Evolutionary conservation across 2,888 invertebrate species (phyloP), one percentile per base, ranked within the genome.

Genomic region (Cylindroiulus punctatus): DNA sequence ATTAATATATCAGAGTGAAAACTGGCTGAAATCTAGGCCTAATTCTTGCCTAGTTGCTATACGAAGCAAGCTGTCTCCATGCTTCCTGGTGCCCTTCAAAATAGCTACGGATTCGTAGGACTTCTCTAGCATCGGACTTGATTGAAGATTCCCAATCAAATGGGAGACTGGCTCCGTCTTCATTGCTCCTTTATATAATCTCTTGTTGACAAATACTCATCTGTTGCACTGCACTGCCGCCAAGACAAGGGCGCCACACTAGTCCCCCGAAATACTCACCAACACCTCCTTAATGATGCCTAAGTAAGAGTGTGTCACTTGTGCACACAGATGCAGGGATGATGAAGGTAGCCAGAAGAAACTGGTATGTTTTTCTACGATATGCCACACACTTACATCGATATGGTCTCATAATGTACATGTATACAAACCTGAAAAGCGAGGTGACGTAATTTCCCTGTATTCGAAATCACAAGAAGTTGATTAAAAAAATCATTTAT

Each of bases 101-200:
- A 76, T 76, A 76, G 76, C 76, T 76, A 12, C 30, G 76, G 76
- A 76, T 76, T 76, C 76, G 76, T 76, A 76, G 76, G 76, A 76
- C 76, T 76, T 76, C 76, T 76, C 76, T 76, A 76, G 76, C 76
- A 76, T 76, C 76, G 76, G 76, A 76, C 30, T 76, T 76, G 76
- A 76, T 76, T 76, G 76, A 76, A 76, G 76, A 76, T 76, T 76
- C 76, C 17, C 76, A 76, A 76, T 76, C 76, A 76, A 76, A 76
- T 76, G 76, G 76, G 76, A 30, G 30, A 17, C 76, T 76, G 76
- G 30, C 17, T 26, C 30, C 76, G 30, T 76, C 76, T 76, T 76
- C 76, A 76, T 76, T 17, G 76, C 30, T 76, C 17, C 76, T 76
- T 76, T 76, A 76, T 76, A 76, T 76, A 76, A 76, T 26, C 76